Evolutionary conservation across 2,888 invertebrate species (phyloP).

Genomic region (Stegana nigrithorax): DNA sequence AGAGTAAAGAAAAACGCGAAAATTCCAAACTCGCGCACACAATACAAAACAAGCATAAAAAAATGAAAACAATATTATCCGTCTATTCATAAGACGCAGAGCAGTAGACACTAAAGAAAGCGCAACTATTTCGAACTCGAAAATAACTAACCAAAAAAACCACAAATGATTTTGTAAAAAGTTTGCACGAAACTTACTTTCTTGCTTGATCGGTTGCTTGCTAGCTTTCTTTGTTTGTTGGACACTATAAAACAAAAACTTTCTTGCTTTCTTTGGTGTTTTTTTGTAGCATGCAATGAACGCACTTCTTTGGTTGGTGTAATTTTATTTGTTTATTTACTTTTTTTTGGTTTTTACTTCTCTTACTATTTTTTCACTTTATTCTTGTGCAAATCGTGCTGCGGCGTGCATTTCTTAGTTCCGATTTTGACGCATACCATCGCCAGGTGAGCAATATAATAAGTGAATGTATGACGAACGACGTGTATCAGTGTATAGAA

Average conservation of each 20-base stretch:
- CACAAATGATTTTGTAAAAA: conserved; percentile 11
- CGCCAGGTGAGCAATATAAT: background rate
- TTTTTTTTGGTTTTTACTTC: conserved; percentile 3
- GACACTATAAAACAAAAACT: too few relatives aligned
- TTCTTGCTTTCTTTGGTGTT: background rate
- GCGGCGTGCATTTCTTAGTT: background rate
- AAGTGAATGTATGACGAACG: background rate
- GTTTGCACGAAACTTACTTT: background rate
- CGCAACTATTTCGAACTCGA: conserved; percentile 11
- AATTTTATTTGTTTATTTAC: background rate
- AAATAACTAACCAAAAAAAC: conserved; percentile 17
- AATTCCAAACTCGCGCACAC: background rate
- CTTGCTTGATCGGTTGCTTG: background rate
- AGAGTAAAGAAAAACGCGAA: conserved; percentile 32
- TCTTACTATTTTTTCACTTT: background rate
- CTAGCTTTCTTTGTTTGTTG: background rate
- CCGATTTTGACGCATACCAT: background rate
- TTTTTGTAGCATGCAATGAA: background rate
- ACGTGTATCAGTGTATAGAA: conserved; percentile 50
- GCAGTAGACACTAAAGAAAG: too few relatives aligned
- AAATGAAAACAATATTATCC: too few relatives aligned
- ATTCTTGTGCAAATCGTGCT: background rate
- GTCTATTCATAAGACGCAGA: too few relatives aligned
- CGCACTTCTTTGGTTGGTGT: background rate
- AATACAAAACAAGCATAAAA: too few relatives aligned